These are phyloP conservation scores for Hypolimnas misippus DNA, from an alignment of 2,888 invertebrate genomes.

Conservation along the genomic window DNA sequence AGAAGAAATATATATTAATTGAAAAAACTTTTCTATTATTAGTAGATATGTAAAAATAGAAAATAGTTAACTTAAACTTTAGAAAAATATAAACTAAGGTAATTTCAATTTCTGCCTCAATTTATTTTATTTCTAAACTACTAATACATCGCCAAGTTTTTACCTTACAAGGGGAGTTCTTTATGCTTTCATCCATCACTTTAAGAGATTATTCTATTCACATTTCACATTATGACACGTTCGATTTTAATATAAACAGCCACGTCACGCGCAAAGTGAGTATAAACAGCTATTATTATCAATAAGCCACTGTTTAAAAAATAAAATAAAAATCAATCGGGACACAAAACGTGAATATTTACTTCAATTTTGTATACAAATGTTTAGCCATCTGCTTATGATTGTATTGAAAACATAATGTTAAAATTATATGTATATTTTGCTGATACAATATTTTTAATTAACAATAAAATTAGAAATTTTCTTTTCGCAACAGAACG, in stretches of 20 bases:
- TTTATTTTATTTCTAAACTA: conserved; percentile 45
- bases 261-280: conserved; percentile 73
- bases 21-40: neutral
- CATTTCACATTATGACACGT: conserved; percentile 71
- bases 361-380: conserved; percentile 54
- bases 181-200: conserved; percentile 79
- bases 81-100: conserved; percentile 28
- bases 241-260: conserved; percentile 63
- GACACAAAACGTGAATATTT: conserved; percentile 75
- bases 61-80: conserved; percentile 17
- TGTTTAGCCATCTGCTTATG: conserved; percentile 31
- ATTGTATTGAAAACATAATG: conserved; percentile 19
- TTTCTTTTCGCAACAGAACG: conserved; percentile 24
- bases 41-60: conserved; percentile 13
- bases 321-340: conserved; percentile 78
- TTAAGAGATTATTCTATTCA: conserved; percentile 67
- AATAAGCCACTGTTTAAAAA: conserved; percentile 80
- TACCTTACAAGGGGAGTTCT: conserved; percentile 82
- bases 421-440: conserved; percentile 12
- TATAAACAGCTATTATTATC: conserved; percentile 73
- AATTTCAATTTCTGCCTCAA: conserved; percentile 27
- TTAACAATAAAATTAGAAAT: conserved; percentile 19
- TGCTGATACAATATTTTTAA: conserved; percentile 7
- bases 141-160: conserved; percentile 64
- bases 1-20: conserved; percentile 25